Evolutionary conservation across 2,797 vertebrate genomes (phyloP).

Genomic region (Petrocephalus sullivani): DNA sequence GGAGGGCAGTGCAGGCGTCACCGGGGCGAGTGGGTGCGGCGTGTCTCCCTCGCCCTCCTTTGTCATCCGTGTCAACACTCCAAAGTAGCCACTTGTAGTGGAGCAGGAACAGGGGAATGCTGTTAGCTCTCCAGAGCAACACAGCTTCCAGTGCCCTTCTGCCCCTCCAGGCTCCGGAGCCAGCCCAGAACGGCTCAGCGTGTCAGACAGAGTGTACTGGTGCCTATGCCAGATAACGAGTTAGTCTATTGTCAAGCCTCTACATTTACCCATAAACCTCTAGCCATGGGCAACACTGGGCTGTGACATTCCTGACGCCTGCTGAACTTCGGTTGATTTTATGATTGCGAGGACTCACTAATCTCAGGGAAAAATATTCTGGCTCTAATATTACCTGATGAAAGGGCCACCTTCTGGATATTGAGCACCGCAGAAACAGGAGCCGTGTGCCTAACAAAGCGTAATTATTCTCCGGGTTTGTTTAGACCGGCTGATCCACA

Average conservation of each 20-base stretch:
- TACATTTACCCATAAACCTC: not conserved
- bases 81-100: constrained; percentile 9
- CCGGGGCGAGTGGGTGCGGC: not conserved
- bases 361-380: not conserved
- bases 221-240: not conserved
- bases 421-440: not conserved
- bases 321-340: not conserved
- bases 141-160: not conserved
- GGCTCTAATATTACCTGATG: not conserved
- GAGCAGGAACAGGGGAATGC: constrained; percentile 23
- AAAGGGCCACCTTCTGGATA: not conserved
- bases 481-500: constrained; percentile 6
- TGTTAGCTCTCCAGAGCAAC: constrained; percentile 33
- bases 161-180: not conserved
- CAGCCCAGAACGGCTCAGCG: not conserved
- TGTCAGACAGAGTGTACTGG: not conserved
- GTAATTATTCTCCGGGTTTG: not conserved
- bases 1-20: not conserved
- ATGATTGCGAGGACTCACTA: not conserved
- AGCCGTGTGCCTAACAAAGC: not conserved
- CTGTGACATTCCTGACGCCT: not conserved
- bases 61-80: constrained; percentile 22
- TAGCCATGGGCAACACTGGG: not conserved
- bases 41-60: constrained; percentile 11
- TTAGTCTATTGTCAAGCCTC: not conserved